Conservation (phyloP, 2,113 vertebrate species). For the Ceyx margarethae region DNA sequence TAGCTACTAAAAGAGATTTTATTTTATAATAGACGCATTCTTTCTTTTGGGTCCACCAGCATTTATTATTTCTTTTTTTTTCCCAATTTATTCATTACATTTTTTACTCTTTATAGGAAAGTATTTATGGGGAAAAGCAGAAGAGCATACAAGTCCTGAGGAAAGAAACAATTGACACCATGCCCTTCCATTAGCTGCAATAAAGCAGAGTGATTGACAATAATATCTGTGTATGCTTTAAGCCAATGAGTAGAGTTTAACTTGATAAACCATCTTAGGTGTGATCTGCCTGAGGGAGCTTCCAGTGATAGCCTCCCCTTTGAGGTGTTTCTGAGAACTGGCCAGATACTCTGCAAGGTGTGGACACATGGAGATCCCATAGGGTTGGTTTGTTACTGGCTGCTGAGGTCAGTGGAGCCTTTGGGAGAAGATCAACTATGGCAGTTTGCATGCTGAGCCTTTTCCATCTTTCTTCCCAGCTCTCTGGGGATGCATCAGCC, state of each 20-base stretch:
- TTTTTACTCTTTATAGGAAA: neutral
- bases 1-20: slow-evolving; percentile 73
- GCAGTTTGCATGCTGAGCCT: neutral
- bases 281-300: neutral
- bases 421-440: neutral
- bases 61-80: slow-evolving; percentile 1
- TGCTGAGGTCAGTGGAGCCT: neutral
- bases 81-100: slow-evolving; percentile 57
- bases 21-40: slow-evolving; percentile 72
- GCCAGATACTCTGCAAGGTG: neutral
- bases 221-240: neutral
- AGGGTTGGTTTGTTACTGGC: neutral
- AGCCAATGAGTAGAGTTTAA: slow-evolving; percentile 9
- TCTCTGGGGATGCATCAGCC: neutral
- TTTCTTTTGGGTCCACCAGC: slow-evolving; percentile 58
- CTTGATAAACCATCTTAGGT: neutral
- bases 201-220: neutral
- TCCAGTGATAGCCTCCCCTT: neutral
- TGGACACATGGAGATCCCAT: fast-evolving
- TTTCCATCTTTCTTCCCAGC: neutral
- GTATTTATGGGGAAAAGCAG: neutral
- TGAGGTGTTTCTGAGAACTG: fast-evolving
- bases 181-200: slow-evolving; percentile 39
- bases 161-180: slow-evolving; percentile 47
- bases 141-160: neutral